phyloP scores from a whole-genome alignment of 2,113 vertebrate species.

The Morone saxatilis region DNA sequence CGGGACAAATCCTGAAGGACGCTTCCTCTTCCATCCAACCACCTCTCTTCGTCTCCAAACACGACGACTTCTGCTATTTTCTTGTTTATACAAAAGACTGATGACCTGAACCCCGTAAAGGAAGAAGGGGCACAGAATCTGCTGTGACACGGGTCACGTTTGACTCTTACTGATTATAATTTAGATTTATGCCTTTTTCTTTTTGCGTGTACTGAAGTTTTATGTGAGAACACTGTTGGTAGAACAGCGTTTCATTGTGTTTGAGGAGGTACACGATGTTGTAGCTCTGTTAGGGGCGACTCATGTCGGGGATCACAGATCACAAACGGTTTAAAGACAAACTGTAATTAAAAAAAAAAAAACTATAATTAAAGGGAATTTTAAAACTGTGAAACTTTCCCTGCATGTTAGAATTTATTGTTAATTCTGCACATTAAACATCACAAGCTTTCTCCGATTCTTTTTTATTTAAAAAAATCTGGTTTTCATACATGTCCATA shows the following conservation, averaged over 20 bases:
- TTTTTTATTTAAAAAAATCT: too few species aligned
- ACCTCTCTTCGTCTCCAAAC: not conserved
- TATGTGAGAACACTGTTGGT: not conserved
- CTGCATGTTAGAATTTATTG: too few species aligned
- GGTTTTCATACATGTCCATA: too few species aligned
- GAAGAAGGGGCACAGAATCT: slow-evolving; percentile 1
- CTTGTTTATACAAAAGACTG: slow-evolving; percentile 19
- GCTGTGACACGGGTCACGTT: slow-evolving; percentile 12
- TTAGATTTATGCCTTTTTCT: not conserved
- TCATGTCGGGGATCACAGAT: not conserved
- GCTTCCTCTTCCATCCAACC: too few species aligned
- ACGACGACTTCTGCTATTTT: slow-evolving; percentile 34
- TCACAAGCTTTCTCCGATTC: too few species aligned
- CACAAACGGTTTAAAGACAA: not conserved
- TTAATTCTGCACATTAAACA: too few species aligned
- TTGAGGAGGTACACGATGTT: not conserved
- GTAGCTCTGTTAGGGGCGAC: slow-evolving; percentile 21
- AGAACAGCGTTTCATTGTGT: not conserved
- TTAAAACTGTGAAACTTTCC: too few species aligned
- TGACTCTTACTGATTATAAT: not conserved
- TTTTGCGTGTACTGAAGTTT: not conserved
- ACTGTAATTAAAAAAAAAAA: not conserved
- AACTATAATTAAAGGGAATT: too few species aligned
- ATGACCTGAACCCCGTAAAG: slow-evolving; percentile 14
- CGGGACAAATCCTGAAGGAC: slow-evolving; percentile 86